Base-by-base conservation (phyloP, 2,113 vertebrate species). In the Prionailurus viverrinus region DNA sequence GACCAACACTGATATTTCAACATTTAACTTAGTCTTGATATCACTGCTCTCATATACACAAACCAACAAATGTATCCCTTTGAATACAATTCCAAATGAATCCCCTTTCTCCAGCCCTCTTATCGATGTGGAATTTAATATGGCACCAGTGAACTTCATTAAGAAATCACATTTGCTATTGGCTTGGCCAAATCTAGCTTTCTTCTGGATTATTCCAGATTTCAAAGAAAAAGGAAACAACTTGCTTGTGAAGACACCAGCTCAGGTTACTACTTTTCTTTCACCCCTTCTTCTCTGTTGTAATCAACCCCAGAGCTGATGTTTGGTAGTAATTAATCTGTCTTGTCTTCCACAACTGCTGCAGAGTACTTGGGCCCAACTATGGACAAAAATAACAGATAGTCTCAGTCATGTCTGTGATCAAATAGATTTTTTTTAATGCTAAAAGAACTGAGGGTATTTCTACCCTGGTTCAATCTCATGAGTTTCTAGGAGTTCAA, bases 241-340 rank as follows among this genome's bases (percentile, higher is more conserved):
- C 33, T 87, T 93, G 45, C 31, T 88, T 58, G 27, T 41, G 14
- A 95, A 93, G 93, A 95, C 85, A 16, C 9, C 23, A n/a, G n/a
- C 3, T 71, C 65, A 78, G 8, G 58, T 9, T 83, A 61, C 15
- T 48, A 31, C 39, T 63, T 69, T 86, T 71, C 36, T 69, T 86
- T 71, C 36, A 51, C 31, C 1, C 13, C 25, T 66, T 79, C 58
- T 39, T 78, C 19, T 90, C 14, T 36, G 61, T 71, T 45, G 9
- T 66, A 36, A 65, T 87, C 7, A 82, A 31, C 1, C 10, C 84
- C 15, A 58, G 33, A 69, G 15, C 51, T 95, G 63, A 29, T 89
- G 7, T 63, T 82, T 69, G 14, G 2, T 18, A 93, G 53, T 45
- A 9, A 53, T 79, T 58, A 76, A 45, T 93, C n/a, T 83, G 73